phyloP scores from a whole-genome alignment of 2,888 invertebrate genomes.

The Megastigmus dorsalis region DNA sequence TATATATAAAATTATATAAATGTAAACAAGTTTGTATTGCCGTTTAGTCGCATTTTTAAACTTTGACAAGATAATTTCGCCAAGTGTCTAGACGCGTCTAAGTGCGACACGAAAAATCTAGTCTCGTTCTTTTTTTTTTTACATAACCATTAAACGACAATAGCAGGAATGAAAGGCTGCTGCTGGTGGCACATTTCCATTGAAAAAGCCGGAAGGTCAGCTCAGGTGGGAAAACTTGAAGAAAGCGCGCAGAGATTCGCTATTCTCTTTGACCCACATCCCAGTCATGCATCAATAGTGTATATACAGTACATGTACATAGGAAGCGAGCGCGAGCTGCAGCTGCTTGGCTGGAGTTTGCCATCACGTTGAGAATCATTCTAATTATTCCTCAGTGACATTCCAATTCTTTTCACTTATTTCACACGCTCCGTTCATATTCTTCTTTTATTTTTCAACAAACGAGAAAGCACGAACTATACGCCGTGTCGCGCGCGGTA shows the following conservation, averaged over 20 bases:
- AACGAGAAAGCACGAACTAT: not conserved
- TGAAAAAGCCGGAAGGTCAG: conserved; percentile 47
- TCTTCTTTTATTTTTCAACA: not conserved
- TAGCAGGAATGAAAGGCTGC: conserved; percentile 4
- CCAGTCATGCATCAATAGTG: conserved; percentile 22
- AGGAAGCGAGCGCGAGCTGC: too few species aligned
- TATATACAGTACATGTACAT: not conserved
- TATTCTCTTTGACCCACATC: conserved; percentile 47
- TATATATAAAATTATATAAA: too few species aligned
- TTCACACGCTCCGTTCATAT: not conserved
- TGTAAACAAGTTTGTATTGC: too few species aligned
- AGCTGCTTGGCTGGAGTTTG: too few species aligned
- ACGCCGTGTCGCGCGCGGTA: not conserved
- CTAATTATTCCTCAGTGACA: conserved; percentile 3
- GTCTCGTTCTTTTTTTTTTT: conserved; percentile 33
- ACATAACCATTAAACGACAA: conserved; percentile 24
- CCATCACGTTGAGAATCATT: conserved; percentile 19
- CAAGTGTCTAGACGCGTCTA: not conserved
- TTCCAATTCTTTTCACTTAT: conserved; percentile 23
- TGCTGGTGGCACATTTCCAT: conserved; percentile 33
- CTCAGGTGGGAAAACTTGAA: conserved; percentile 25
- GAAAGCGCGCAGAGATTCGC: conserved; percentile 40
- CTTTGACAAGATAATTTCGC: not conserved
- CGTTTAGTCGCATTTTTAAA: too few species aligned
- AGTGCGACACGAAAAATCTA: not conserved